Evolutionary conservation across 2,113 vertebrate species (phyloP).

Genomic region (Prolemur simus): DNA sequence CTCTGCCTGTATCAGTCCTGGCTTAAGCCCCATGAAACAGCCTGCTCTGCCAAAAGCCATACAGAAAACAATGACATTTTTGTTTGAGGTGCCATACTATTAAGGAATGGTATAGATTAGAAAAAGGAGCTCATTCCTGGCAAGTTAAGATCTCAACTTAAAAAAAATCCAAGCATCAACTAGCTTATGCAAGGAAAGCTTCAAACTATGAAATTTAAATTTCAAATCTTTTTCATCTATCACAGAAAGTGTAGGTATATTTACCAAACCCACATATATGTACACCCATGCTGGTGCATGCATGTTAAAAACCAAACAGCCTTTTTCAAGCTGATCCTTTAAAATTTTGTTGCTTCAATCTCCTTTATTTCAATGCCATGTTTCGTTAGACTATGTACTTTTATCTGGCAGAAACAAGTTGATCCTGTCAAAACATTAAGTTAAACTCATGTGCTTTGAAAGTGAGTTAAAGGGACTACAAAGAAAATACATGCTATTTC

Average conservation of each 20-base stretch:
- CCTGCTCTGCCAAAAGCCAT: not conserved
- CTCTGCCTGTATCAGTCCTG: not conserved
- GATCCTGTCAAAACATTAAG: slow-evolving; percentile 25
- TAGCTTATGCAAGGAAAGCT: not conserved
- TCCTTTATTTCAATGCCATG: not conserved
- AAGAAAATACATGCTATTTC: slow-evolving; percentile 36
- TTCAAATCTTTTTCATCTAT: not conserved
- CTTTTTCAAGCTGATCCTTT: slow-evolving; percentile 1
- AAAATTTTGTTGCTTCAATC: not conserved
- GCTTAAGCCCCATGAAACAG: not conserved
- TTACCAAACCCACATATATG: not conserved
- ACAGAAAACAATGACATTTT: not conserved
- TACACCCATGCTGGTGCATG: not conserved
- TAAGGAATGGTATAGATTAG: not conserved
- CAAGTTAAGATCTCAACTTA: slow-evolving; percentile 28
- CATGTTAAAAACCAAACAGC: not conserved
- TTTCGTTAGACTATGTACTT: not conserved
- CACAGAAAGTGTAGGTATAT: not conserved
- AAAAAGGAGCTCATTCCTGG: not conserved
- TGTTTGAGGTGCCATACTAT: not conserved
- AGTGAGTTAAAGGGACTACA: not conserved
- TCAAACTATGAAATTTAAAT: not conserved
- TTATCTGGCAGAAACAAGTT: not conserved
- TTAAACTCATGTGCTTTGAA: slow-evolving; percentile 36
- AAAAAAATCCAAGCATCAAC: not conserved